Conservation (phyloP, 2,888 invertebrate genomes). For the Sycophila texana region DNA sequence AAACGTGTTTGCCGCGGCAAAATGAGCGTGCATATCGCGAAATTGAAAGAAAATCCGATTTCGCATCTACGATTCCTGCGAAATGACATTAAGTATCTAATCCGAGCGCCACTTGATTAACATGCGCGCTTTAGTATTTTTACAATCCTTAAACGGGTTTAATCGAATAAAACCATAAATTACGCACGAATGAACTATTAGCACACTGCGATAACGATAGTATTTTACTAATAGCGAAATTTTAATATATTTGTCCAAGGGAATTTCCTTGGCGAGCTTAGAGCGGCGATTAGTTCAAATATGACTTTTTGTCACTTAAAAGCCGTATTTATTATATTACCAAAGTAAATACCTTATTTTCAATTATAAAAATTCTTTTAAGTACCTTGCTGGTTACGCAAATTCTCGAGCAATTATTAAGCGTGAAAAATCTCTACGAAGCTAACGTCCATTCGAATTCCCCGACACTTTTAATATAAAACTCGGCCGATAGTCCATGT, state of each 20-base stretch:
- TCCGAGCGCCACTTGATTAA: conserved; percentile 48
- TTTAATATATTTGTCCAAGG: conserved; percentile 48
- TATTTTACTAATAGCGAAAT: conserved; percentile 49
- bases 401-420: conserved; percentile 5
- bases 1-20: neutral
- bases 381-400: conserved; percentile 33
- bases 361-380: conserved; percentile 17
- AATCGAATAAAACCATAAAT: conserved; percentile 54
- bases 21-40: conserved; percentile 5
- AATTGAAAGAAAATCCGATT: conserved; percentile 34
- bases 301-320: conserved; percentile 33
- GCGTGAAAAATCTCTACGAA: conserved; percentile 10
- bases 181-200: conserved; percentile 54
- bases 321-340: conserved; percentile 49
- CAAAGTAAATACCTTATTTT: conserved; percentile 44
- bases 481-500: neutral
- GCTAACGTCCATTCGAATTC: conserved; percentile 26
- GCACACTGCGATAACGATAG: conserved; percentile 44
- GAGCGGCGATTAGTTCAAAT: conserved; percentile 25
- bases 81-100: conserved; percentile 47
- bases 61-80: neutral
- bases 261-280: conserved; percentile 28
- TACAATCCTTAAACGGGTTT: conserved; percentile 36
- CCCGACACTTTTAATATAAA: neutral
- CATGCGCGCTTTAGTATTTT: conserved; percentile 43